Evolutionary conservation across 2,888 invertebrate genomes (phyloP).

Genomic region (Rhingia campestris): DNA sequence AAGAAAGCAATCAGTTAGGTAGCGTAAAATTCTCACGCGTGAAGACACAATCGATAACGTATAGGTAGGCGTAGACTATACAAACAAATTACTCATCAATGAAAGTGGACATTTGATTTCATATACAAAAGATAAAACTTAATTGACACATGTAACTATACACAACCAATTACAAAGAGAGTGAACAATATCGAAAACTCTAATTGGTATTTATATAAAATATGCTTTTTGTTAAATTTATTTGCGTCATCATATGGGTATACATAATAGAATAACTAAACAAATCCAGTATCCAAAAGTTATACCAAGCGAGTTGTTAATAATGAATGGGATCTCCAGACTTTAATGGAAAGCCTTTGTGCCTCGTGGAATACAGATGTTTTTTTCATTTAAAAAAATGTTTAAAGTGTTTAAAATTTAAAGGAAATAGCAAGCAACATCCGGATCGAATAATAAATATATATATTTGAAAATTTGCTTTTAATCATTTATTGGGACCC

Average conservation of each 20-base stretch:
- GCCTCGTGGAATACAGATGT: too few relatives aligned
- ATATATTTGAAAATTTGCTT: too few relatives aligned
- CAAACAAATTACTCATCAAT: conserved; percentile 21
- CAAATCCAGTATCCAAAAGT: too few relatives aligned
- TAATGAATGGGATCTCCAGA: too few relatives aligned
- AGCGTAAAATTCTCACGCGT: neutral
- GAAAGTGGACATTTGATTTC: neutral
- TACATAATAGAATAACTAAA: neutral
- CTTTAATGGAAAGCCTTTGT: too few relatives aligned
- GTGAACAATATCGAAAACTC: neutral
- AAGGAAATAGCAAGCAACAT: too few relatives aligned
- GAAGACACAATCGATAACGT: neutral
- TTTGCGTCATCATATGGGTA: neutral
- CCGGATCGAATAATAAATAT: too few relatives aligned
- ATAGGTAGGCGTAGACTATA: neutral
- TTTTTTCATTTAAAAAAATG: too few relatives aligned
- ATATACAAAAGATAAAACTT: neutral
- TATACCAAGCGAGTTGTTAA: too few relatives aligned
- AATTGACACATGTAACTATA: too few relatives aligned
- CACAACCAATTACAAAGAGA: neutral
- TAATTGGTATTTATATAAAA: conserved; percentile 28
- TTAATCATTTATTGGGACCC: conserved; percentile 2
- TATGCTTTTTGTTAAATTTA: conserved; percentile 1
- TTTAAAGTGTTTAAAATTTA: too few relatives aligned
- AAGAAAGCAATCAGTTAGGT: neutral